Evolutionary conservation across 2,113 vertebrate genomes (phyloP).

Genomic region (Megaceryle maxima): DNA sequence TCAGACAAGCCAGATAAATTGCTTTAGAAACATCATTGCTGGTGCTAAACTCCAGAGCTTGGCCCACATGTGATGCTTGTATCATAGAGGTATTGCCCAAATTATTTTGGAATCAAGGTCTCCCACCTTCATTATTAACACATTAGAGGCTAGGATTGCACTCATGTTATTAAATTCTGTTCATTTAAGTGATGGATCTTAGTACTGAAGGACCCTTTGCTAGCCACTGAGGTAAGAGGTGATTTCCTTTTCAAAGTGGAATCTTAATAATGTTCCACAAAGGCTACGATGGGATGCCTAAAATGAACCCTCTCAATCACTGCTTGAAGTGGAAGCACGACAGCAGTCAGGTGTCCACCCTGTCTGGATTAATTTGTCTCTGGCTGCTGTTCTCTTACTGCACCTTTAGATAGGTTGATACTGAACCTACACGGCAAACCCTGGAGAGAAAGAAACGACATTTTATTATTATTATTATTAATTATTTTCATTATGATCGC

Average conservation of each 20-base stretch:
- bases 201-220: background rate
- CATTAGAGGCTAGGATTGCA: background rate
- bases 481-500: constrained; percentile 22
- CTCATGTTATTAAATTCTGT: background rate
- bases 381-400: background rate
- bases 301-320: background rate
- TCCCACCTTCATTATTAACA: background rate
- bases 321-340: background rate
- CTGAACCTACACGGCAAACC: background rate
- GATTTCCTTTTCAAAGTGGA: constrained; percentile 2
- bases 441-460: background rate
- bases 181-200: background rate
- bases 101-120: background rate
- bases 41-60: background rate
- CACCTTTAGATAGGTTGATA: background rate
- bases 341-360: background rate
- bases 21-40: background rate
- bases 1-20: background rate
- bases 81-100: background rate
- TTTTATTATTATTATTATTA: background rate
- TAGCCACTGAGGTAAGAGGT: background rate
- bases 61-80: background rate
- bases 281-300: background rate
- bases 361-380: background rate
- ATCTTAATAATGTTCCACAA: background rate